phyloP scores from a whole-genome alignment of 2,888 invertebrate species.

The Drosophila subquinaria region DNA sequence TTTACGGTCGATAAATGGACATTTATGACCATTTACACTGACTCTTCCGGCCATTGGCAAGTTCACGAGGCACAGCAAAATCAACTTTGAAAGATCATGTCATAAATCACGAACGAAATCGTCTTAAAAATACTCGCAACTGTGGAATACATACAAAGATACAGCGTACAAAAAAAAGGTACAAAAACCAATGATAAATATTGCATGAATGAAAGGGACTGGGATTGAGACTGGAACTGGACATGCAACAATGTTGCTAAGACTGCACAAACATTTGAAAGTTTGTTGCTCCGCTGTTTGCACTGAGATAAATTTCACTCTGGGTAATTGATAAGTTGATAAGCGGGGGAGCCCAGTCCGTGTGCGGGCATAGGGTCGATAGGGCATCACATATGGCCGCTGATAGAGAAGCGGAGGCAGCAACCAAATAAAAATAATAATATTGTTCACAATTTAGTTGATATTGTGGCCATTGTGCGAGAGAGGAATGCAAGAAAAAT shows the following conservation, averaged over 20 bases:
- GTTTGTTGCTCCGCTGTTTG: slow-evolving; percentile 69
- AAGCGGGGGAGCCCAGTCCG: slow-evolving; percentile 47
- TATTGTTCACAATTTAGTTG: slow-evolving; percentile 42
- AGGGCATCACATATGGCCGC: slow-evolving; percentile 66
- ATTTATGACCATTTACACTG: slow-evolving; percentile 55
- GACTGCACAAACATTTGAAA: slow-evolving; percentile 76
- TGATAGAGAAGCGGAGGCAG: slow-evolving; percentile 53
- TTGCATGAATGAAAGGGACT: slow-evolving; percentile 47
- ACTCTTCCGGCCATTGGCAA: slow-evolving; percentile 45
- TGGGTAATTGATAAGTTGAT: slow-evolving; percentile 65
- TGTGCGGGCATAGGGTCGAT: slow-evolving; percentile 47
- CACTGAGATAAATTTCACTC: slow-evolving; percentile 66
- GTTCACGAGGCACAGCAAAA: slow-evolving; percentile 34
- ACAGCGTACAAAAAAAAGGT: slow-evolving; percentile 29
- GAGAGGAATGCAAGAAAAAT: slow-evolving; percentile 56
- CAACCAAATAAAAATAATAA: slow-evolving; percentile 20
- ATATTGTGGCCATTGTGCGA: slow-evolving; percentile 34
- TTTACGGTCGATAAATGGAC: slow-evolving; percentile 50
- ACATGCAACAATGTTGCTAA: slow-evolving; percentile 79
- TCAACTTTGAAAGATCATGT: slow-evolving; percentile 28
- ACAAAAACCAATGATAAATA: slow-evolving; percentile 50
- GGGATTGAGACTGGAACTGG: slow-evolving; percentile 24
- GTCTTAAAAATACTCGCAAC: slow-evolving; percentile 32
- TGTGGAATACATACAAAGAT: not conserved
- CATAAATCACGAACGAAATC: slow-evolving; percentile 69